These are phyloP conservation scores for Trichopoda pennipes DNA, from an alignment of 2,888 invertebrate genomes.

Conservation along the genomic window DNA sequence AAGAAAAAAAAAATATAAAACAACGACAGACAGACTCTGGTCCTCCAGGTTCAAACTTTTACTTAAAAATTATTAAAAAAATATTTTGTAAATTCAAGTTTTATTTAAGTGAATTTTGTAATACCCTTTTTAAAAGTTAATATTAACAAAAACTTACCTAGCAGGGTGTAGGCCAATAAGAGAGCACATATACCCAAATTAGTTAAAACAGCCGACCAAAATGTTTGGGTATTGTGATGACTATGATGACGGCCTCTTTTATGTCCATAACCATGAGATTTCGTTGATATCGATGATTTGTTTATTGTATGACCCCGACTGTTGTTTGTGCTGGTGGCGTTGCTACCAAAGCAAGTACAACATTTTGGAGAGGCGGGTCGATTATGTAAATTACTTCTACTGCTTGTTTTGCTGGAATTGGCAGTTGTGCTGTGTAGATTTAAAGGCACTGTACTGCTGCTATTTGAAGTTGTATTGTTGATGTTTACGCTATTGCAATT, in stretches of 20 bases:
- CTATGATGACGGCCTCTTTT: slow-evolving; percentile 72
- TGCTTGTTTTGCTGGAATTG: slow-evolving; percentile 70
- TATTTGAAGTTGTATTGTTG: slow-evolving; percentile 56
- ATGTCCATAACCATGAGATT: slow-evolving; percentile 61
- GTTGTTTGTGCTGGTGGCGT: slow-evolving; percentile 41
- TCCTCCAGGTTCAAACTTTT: too few species aligned
- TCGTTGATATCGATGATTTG: slow-evolving; percentile 67
- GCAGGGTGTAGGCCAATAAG: slow-evolving; percentile 89
- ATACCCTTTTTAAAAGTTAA: background rate
- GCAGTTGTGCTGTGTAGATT: slow-evolving; percentile 67
- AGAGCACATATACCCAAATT: slow-evolving; percentile 91
- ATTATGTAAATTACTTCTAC: slow-evolving; percentile 69
- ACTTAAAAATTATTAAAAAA: too few species aligned
- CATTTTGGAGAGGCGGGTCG: slow-evolving; percentile 69
- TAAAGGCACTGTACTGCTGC: slow-evolving; percentile 68
- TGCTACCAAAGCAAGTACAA: slow-evolving; percentile 71
- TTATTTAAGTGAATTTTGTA: too few species aligned
- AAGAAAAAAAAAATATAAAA: too few species aligned
- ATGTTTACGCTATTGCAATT: slow-evolving; percentile 63
- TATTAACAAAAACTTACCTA: slow-evolving; percentile 81
- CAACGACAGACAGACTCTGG: too few species aligned
- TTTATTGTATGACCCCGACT: slow-evolving; percentile 61
- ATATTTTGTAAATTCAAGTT: too few species aligned
- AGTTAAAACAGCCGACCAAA: slow-evolving; percentile 87
- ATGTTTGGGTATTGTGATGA: slow-evolving; percentile 75